Evolutionary conservation across 1,140 invertebrate species (phyloP).

Genomic region (Laodelphax striatellus): DNA sequence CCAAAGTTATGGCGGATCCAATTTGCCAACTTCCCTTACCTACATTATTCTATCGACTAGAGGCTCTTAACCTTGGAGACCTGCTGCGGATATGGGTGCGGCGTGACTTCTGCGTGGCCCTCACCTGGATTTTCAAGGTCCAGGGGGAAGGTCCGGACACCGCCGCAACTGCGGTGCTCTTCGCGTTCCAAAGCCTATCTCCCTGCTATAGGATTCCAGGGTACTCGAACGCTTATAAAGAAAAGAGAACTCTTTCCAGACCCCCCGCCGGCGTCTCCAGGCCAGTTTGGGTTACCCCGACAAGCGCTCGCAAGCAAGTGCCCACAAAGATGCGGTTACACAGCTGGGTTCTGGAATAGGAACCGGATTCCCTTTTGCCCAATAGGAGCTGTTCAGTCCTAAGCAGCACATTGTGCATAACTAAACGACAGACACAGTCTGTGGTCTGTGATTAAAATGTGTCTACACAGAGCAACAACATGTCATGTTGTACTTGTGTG

Average conservation of each 20-base stretch:
- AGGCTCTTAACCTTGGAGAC: slow-evolving; percentile 83
- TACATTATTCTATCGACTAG: slow-evolving; percentile 81
- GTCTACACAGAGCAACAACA: too few relatives aligned
- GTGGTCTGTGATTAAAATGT: too few relatives aligned
- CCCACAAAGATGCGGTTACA: too few relatives aligned
- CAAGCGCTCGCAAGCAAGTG: too few relatives aligned
- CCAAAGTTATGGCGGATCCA: slow-evolving; percentile 73
- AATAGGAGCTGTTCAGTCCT: too few relatives aligned
- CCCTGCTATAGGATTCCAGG: slow-evolving; percentile 60
- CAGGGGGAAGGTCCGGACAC: slow-evolving; percentile 41
- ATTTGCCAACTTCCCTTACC: slow-evolving; percentile 69
- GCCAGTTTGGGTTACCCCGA: slow-evolving; percentile 51
- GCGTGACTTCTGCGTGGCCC: slow-evolving; percentile 46
- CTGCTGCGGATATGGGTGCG: slow-evolving; percentile 74
- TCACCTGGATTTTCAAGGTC: slow-evolving; percentile 63
- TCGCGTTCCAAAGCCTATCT: slow-evolving; percentile 51
- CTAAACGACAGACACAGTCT: too few relatives aligned
- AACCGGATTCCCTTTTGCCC: slow-evolving; percentile 58
- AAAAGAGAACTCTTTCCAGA: slow-evolving; percentile 47
- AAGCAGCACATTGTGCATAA: too few relatives aligned
- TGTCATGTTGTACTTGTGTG: too few relatives aligned
- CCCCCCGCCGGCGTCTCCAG: slow-evolving; percentile 52
- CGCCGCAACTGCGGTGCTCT: slow-evolving; percentile 56
- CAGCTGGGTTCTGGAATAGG: slow-evolving; percentile 55
- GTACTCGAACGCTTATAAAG: slow-evolving; percentile 55